Conservation (phyloP, 2,888 invertebrate genomes). For the Sminthurides aquaticus region DNA sequence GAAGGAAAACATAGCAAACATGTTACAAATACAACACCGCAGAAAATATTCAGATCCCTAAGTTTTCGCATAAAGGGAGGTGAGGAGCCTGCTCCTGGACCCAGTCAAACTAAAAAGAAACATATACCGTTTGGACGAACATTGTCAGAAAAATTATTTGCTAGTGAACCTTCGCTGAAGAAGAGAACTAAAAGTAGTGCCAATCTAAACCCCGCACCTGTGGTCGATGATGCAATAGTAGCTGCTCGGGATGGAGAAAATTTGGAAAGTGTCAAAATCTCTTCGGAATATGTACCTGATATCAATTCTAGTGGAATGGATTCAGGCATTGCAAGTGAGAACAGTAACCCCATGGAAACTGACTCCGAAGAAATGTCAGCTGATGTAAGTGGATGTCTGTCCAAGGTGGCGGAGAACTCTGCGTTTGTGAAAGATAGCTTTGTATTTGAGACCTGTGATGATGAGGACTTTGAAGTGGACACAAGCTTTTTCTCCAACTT, state of each 20-base stretch:
- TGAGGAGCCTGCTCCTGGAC: not conserved
- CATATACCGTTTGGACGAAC: not conserved
- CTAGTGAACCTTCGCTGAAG: not conserved
- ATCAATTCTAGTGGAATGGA: not conserved
- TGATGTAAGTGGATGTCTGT: too few relatives aligned
- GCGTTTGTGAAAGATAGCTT: not conserved
- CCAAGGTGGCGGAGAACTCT: not conserved
- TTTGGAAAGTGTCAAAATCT: not conserved
- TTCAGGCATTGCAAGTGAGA: not conserved
- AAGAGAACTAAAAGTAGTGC: not conserved
- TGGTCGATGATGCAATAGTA: not conserved
- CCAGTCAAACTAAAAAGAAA: not conserved
- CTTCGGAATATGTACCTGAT: not conserved
- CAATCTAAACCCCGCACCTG: not conserved
- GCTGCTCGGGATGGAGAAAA: not conserved
- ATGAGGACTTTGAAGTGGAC: constrained; percentile 1
- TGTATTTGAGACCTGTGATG: not conserved
- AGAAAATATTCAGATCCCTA: constrained; percentile 13
- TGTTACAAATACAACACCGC: constrained; percentile 6
- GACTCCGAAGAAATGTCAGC: not conserved
- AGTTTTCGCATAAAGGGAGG: constrained; percentile 1
- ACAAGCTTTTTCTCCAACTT: constrained; percentile 4
- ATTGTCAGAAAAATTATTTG: constrained; percentile 8
- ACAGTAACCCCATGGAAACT: constrained; percentile 4
- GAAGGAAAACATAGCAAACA: constrained; percentile 6